Conservation (phyloP, 2,888 invertebrate genomes). For the Tipula helvola region DNA sequence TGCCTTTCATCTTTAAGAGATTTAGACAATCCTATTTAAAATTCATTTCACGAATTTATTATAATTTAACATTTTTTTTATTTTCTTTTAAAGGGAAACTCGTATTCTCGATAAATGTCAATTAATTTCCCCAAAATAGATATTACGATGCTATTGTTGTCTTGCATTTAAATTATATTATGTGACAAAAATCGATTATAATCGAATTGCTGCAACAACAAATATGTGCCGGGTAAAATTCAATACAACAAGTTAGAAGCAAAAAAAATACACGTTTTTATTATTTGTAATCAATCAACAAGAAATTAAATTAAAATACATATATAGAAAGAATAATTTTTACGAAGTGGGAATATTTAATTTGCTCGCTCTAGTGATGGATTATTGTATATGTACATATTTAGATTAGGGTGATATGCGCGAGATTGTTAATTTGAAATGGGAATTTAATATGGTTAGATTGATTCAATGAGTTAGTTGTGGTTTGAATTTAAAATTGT, state of each 20-base stretch:
- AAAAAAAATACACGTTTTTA: not conserved
- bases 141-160: not conserved
- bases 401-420: not conserved
- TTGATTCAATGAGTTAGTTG: not conserved
- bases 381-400: not conserved
- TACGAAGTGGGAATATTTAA: not conserved
- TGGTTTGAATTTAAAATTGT: not conserved
- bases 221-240: not conserved
- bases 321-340: not conserved
- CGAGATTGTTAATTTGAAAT: not conserved
- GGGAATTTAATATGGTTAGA: not conserved
- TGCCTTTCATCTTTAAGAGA: not conserved
- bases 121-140: not conserved
- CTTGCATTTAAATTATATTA: not conserved
- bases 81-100: not conserved
- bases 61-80: not conserved
- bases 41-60: not conserved
- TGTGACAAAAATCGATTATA: not conserved
- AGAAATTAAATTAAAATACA: not conserved
- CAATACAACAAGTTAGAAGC: not conserved
- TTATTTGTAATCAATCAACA: not conserved
- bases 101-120: not conserved
- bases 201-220: not conserved
- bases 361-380: not conserved
- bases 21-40: not conserved